A percentile compares a stretch with the other conserved stretches of the same genome.
These are phyloP conservation scores for Barbus barbus DNA, from an alignment of 2,113 vertebrate genomes.

Conservation along the genomic window DNA sequence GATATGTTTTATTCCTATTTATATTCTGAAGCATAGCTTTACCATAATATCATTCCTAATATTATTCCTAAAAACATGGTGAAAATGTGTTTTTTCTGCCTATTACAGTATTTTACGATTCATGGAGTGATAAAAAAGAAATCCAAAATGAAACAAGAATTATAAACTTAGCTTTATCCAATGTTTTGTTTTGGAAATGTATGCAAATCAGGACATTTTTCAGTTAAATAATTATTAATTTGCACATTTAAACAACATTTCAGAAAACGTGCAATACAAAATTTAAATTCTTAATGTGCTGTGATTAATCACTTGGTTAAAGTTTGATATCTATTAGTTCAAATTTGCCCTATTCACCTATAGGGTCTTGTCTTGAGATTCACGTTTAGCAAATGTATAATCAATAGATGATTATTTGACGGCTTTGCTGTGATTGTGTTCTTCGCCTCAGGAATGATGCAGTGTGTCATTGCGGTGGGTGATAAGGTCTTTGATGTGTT, in stretches of 20 bases:
- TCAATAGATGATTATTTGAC: not conserved
- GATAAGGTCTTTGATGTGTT: slow-evolving; percentile 98
- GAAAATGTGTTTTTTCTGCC: too few relatives aligned
- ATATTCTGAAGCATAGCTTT: not conserved
- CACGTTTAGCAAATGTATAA: not conserved
- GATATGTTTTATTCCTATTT: not conserved
- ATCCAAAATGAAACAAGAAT: too few relatives aligned
- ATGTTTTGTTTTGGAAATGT: too few relatives aligned
- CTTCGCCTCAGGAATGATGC: slow-evolving; percentile 92
- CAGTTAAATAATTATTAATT: too few relatives aligned
- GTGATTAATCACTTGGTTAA: not conserved
- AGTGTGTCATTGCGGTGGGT: slow-evolving; percentile 94
- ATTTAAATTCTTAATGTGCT: not conserved
- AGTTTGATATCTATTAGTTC: not conserved
- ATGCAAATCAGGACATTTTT: too few relatives aligned
- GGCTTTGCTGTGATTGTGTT: not conserved
- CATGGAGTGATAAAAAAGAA: too few relatives aligned
- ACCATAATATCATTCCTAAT: too few relatives aligned
- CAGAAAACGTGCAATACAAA: not conserved
- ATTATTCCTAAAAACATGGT: too few relatives aligned
- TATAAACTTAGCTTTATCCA: too few relatives aligned
- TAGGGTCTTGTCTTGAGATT: not conserved
- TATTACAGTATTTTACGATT: too few relatives aligned
- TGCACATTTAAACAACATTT: not conserved
- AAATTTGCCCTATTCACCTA: too few relatives aligned